Evolutionary conservation across 2,888 invertebrate species (phyloP), one percentile per base, ranked within the genome.

Genomic region (Trissolcus japonicus): DNA sequence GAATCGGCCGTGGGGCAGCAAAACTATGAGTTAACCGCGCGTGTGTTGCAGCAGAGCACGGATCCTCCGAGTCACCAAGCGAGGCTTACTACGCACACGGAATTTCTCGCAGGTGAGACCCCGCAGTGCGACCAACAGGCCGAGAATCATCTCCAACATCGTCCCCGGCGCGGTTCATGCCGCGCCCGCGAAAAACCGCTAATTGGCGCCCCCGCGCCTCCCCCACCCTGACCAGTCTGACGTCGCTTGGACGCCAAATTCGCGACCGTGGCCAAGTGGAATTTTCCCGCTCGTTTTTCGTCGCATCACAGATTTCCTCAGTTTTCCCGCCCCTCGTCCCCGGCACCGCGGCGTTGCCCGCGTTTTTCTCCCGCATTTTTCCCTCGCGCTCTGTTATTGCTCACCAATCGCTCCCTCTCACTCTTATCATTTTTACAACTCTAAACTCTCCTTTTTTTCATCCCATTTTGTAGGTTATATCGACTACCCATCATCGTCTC

Each of bases 21-120:
- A 83, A 40, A 41, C 40, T 82, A 86, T 86, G 86, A 86, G 85
- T 86, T 87, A 86, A 86, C 85, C 84, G 85, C 83, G 85, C 83
- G 82, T 81, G 82, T 80, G 80, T 51, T 14, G 56, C 59, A 79
- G 56, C 80, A 69, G 71, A 76, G 68, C 81, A 82, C 83, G 82
- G 82, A 80, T 81, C 80, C 80, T 80, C 55, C 46, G 56, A 65
- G 43, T 82, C 78, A 79, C 81, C 69, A 77, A 76, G 80, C 81
- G 80, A 81, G 73, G 62, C 61, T n/a, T 14, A 41, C 60, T 35
- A 54, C 53, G 60, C 54, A 60, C 51, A 59, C 46, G n/a, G 29
- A 54, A 25, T 29, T 50, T 29, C 11, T 51, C 65, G 21, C 57
- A 57, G 71, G 71, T 71, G 35, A 71, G 71, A 2, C 1, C 9